Conservation (phyloP, 2,888 invertebrate genomes). For the Microchrysa polita region DNA sequence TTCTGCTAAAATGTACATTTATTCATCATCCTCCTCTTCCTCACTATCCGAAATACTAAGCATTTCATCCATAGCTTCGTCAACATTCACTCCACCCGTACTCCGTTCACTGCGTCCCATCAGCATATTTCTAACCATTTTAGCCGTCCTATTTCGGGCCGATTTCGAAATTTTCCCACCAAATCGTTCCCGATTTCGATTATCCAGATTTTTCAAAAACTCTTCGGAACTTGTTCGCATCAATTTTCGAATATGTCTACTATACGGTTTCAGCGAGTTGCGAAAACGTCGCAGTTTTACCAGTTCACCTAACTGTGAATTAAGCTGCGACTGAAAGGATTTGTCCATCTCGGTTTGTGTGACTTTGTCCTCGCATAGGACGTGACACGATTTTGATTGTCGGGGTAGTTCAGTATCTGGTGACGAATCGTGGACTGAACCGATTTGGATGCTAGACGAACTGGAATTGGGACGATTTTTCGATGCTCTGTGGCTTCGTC, state of each 20-base stretch:
- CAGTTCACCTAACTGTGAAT: slow-evolving; percentile 19
- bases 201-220: slow-evolving; percentile 6
- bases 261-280: slow-evolving; percentile 11
- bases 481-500: too few relatives aligned
- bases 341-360: slow-evolving; percentile 31
- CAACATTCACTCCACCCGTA: not conserved
- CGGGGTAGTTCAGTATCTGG: too few relatives aligned
- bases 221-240: not conserved
- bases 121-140: not conserved
- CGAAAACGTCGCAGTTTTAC: slow-evolving; percentile 27
- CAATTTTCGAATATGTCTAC: slow-evolving; percentile 16
- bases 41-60: slow-evolving; percentile 34
- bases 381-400: not conserved
- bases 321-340: not conserved
- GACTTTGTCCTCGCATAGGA: not conserved
- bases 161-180: slow-evolving; percentile 30
- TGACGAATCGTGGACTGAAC: too few relatives aligned
- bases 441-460: too few relatives aligned
- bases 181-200: slow-evolving; percentile 16
- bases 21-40: not conserved
- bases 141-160: not conserved
- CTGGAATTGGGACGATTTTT: too few relatives aligned
- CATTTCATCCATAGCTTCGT: slow-evolving; percentile 30
- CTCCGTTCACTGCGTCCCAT: not conserved
- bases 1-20: too few relatives aligned